A percentile compares a stretch with the other conserved stretches of the same genome.
Evolutionary conservation across 2,888 invertebrate species (phyloP).

Genomic region (Drosophila stalkeri): DNA sequence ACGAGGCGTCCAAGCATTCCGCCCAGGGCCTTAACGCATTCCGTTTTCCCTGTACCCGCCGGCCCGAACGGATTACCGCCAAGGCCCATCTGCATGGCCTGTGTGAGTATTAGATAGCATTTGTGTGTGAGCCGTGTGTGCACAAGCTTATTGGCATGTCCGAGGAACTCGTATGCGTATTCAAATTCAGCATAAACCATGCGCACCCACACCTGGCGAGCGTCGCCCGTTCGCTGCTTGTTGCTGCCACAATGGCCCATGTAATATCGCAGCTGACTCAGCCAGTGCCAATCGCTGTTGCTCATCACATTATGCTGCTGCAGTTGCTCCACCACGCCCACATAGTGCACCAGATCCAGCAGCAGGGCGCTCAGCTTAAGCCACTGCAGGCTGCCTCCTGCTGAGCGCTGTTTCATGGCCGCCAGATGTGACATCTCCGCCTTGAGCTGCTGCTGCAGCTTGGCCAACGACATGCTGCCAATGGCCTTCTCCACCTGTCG

Average conservation of each 20-base stretch:
- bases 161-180: constrained; percentile 99
- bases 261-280: constrained; percentile 95
- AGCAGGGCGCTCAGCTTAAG: constrained; percentile 96
- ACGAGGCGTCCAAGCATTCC: constrained; percentile 95
- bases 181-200: constrained; percentile 98
- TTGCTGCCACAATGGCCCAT: constrained; percentile 72
- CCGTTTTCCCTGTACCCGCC: constrained; percentile 99
- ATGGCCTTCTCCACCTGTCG: constrained; percentile 93
- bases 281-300: constrained; percentile 95
- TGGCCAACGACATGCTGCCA: constrained; percentile 87
- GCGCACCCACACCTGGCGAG: constrained; percentile 86
- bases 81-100: constrained; percentile 97
- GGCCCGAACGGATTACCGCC: constrained; percentile 99
- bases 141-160: constrained; percentile 97
- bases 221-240: constrained; percentile 4
- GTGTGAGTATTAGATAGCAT: constrained; percentile 98
- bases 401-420: constrained; percentile 71
- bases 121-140: constrained; percentile 98
- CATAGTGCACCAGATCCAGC: constrained; percentile 96
- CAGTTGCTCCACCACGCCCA: constrained; percentile 92
- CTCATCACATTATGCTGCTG: constrained; percentile 89
- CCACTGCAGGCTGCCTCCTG: constrained; percentile 87
- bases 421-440: constrained; percentile 82
- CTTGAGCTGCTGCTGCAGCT: constrained; percentile 86
- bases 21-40: constrained; percentile 98